Base-by-base conservation (phyloP, 2,888 invertebrate species). In the Tribolium freemani region DNA sequence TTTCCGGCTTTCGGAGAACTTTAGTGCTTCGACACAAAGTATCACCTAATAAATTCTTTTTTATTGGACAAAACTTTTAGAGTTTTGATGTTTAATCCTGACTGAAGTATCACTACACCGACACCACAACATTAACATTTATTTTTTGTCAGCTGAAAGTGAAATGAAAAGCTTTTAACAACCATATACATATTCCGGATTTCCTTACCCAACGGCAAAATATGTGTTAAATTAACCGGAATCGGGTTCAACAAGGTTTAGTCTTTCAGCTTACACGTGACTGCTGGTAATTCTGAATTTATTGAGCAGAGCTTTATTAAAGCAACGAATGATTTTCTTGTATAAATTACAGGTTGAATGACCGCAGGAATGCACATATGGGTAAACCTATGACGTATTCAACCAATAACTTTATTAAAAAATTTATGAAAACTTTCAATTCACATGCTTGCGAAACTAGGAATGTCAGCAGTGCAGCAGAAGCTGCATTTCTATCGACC, bases 11-110 rank as follows among this genome's bases (percentile, higher is more conserved):
- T 20, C 20, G 20, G n/a, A n/a, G n/a, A 20, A 20, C 16, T 51
- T 51, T 51, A 38, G 38, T 38, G 38, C 20, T 51, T 51, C 16
- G 16, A 20, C 51, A 51, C 51, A 51, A 51, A 51, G 51, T n/a
- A 8, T 38, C 38, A 38, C 38, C 38, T 38, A 38, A 38, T 38
- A 38, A 38, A 38, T 38, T 38, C 26, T 26, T 38, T 38, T 38
- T 38, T 38, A 38, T 38, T 5, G 8, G 38, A 8, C 38, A 38
- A 38, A 38, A 38, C 38, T 38, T 38, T 38, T n/a, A n/a, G 8
- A 26, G 26, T 5, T 26, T 26, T 26, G 26, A 26, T n/a, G 38
- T 38, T 9, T 38, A 38, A 38, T 38, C n/a, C 5, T 38, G 38
- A n/a, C 38, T 38, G 8, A 38, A 38, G 38, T 1, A 38, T 8